These are phyloP conservation scores for Drosophila vallismaia DNA, from an alignment of 2,888 invertebrate genomes.

Conservation along the genomic window DNA sequence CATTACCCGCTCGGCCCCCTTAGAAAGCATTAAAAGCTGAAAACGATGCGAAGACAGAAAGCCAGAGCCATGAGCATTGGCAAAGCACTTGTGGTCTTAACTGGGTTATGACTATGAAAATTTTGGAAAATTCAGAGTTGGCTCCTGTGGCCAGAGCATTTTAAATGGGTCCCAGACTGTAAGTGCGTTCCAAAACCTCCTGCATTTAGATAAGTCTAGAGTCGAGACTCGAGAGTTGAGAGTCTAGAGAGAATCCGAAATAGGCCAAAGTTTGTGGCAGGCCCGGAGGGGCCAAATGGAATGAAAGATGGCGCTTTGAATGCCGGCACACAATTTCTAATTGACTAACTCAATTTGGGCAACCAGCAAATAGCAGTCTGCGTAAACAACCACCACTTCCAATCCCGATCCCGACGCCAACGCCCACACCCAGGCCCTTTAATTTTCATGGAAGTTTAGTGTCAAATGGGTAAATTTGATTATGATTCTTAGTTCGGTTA, in stretches of 20 bases:
- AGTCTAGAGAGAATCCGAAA: neutral
- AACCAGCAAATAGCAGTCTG: slow-evolving; percentile 13
- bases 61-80: slow-evolving; percentile 40
- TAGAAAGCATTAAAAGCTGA: slow-evolving; percentile 23
- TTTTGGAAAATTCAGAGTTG: slow-evolving; percentile 1
- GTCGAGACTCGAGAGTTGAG: neutral
- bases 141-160: slow-evolving; percentile 43
- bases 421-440: neutral
- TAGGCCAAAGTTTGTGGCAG: slow-evolving; percentile 12
- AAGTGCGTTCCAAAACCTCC: slow-evolving; percentile 8
- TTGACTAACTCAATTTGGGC: slow-evolving; percentile 75
- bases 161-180: slow-evolving; percentile 23
- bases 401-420: slow-evolving; percentile 1
- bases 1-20: neutral
- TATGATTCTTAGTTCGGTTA: slow-evolving; percentile 75
- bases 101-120: slow-evolving; percentile 42
- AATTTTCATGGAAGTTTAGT: slow-evolving; percentile 64
- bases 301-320: slow-evolving; percentile 55
- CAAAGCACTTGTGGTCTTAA: slow-evolving; percentile 52
- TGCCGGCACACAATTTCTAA: slow-evolving; percentile 68
- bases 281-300: slow-evolving; percentile 20
- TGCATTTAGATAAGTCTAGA: slow-evolving; percentile 8
- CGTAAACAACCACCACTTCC: slow-evolving; percentile 19
- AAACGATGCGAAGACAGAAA: slow-evolving; percentile 33
- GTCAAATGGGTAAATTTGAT: slow-evolving; percentile 76